Conservation (phyloP, 2,113 vertebrate species). For the Myodes glareolus region DNA sequence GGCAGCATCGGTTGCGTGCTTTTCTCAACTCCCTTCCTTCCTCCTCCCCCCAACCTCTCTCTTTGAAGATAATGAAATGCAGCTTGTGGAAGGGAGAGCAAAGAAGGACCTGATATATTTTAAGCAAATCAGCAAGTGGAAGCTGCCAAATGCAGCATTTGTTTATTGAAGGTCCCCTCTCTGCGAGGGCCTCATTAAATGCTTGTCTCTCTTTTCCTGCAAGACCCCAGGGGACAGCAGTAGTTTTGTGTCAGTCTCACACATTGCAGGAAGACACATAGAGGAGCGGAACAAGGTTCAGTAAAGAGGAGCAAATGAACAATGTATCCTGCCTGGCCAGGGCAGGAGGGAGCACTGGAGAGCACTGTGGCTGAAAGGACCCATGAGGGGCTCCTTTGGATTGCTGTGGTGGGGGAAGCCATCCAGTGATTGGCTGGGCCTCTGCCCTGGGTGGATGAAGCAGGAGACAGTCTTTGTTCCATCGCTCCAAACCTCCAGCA, state of each 20-base stretch:
- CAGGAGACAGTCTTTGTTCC: background rate
- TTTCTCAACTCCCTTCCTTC: background rate
- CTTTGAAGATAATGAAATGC: constrained; percentile 77
- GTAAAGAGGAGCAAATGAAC: background rate
- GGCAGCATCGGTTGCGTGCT: constrained; percentile 46
- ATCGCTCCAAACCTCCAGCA: background rate
- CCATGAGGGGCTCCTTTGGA: background rate
- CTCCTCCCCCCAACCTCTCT: constrained; percentile 49
- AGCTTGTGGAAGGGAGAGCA: constrained; percentile 34
- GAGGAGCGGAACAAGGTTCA: background rate
- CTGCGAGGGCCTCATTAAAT: constrained; percentile 65
- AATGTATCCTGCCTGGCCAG: fast-evolving
- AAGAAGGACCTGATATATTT: constrained; percentile 70
- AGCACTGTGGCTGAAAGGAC: fast-evolving
- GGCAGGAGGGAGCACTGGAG: too few relatives aligned
- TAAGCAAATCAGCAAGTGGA: constrained; percentile 79
- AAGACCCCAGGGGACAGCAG: constrained; percentile 63
- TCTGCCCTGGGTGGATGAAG: too few relatives aligned
- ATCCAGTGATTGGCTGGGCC: background rate
- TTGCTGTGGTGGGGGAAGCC: background rate
- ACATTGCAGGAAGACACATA: background rate
- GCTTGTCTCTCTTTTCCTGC: constrained; percentile 60
- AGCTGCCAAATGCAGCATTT: constrained; percentile 75
- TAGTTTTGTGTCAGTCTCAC: constrained; percentile 55
- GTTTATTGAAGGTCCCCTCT: constrained; percentile 74